Base-by-base conservation (phyloP, 2,797 vertebrate genomes). In the Podarcis lilfordi region DNA sequence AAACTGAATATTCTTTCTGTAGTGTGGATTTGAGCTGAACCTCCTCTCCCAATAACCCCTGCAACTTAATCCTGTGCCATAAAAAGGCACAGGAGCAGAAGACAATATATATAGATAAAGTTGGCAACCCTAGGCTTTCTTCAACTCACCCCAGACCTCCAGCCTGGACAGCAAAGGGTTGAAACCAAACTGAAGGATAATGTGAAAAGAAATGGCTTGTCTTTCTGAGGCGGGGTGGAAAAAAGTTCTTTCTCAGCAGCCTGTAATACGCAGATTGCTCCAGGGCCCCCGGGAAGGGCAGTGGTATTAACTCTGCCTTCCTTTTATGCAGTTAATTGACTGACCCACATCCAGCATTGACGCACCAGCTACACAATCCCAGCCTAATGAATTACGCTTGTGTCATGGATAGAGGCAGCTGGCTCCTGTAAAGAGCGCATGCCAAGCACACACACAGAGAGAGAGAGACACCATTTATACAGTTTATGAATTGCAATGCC, bases 261-360 rank as follows among this genome's bases (percentile, higher is more conserved):
- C 35, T 11, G 5, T 1, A 71, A 45, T 72, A 69, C 1, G 81
- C 5, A 88, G 80, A 0, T 68, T 69, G 25, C 64, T 75, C 85
- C 72, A 25, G 64, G 23, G 87, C 68, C 61, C 15, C 45, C 64
- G 74, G 77, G 83, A 85, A 27, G 89, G 19, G 80, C 85, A 69
- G 80, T 7, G 37, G 66, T 11, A 1, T 86, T 91, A 64, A 83
- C 87, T 68, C 91, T 87, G 89, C 77, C 72, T 92, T 71, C 86
- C 55, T 21, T 80, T 89, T 84, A 43, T 75, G 43, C 71, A 75
- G 85, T 40, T 89, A 50, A 13, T 80, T 82, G 84, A 2, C 40
- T 88, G 86, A 78, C 75, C 88, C 82, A 72, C 29, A 2, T 78
- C 84, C 61, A 86, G 69, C 66, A 40, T 1, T 29, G 84, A 0